Evolutionary conservation across 1,140 invertebrate species (phyloP), one percentile per base, ranked within the genome.

Genomic region (Chironomus tepperi): DNA sequence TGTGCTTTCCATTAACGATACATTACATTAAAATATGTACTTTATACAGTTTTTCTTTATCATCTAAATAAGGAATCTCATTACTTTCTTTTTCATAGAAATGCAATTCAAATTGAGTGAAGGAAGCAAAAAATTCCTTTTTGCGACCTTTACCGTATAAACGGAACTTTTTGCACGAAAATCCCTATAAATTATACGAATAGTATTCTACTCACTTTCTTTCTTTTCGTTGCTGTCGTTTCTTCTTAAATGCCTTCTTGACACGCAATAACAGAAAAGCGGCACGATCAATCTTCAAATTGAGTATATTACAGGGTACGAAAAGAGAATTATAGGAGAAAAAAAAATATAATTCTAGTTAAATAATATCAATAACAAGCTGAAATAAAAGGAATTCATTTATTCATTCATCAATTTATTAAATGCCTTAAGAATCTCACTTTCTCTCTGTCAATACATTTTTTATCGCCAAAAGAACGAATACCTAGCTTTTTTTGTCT

Each of bases 231-330:
- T 91, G 89, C 79, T 93, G 89, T 77, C 92, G 90, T 83, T 94
- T 95, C 85, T 93, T 95, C 83, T 93, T 93, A 84, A 96, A 95
- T 19, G 93, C 93, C 80, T 91, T 89, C 80, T 94, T 94, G 57
- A 95, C 93, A 76, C 93, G 84, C 75, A 96, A 85, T 75, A 96
- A 87, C 18, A 96, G 85, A 83, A 96, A 95, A 19, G 93, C 94
- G 42, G 93, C 93, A 75, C 91, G 85, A 84, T 93, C 92, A 79
- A 94, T 93, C 47, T 57, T 57, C 24, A 34, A 34, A 34, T 34
- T 34, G 24, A 34, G 24, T 34, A 34, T 34, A 34, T 34, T 34
- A 2, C 24, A 34, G 24, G 24, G 24, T 34, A 34, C 5, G 24
- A 34, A 34, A 34, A 34, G 47, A 15, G 47, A 57, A 34, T 34